These are phyloP conservation scores for Cynodonichthys magdalenae DNA, from an alignment of 2,797 vertebrate genomes.

Conservation along the genomic window DNA sequence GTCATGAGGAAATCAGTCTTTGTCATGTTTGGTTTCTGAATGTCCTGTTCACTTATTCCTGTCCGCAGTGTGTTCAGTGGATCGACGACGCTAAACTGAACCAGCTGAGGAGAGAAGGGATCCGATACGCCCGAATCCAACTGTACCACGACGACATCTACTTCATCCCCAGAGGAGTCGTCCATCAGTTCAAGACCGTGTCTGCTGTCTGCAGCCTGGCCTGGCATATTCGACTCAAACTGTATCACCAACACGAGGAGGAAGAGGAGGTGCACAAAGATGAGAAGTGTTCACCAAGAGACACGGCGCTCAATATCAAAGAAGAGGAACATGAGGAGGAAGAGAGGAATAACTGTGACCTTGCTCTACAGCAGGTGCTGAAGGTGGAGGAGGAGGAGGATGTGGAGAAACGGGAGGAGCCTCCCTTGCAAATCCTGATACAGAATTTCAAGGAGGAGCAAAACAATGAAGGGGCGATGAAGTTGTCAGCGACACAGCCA, in stretches of 20 bases:
- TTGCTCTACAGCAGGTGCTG: slow-evolving; percentile 22
- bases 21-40: slow-evolving; percentile 4
- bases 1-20: neutral
- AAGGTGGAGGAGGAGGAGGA: slow-evolving; percentile 55
- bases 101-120: slow-evolving; percentile 96
- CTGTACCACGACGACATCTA: slow-evolving; percentile 98
- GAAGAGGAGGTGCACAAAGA: slow-evolving; percentile 25
- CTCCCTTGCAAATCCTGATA: slow-evolving; percentile 17
- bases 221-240: slow-evolving; percentile 94
- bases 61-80: slow-evolving; percentile 85
- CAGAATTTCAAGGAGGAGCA: slow-evolving; percentile 54
- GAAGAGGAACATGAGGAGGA: slow-evolving; percentile 48
- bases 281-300: slow-evolving; percentile 17
- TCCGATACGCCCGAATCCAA: slow-evolving; percentile 96
- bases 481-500: slow-evolving; percentile 20
- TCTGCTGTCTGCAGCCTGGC: slow-evolving; percentile 97
- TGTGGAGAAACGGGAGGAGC: slow-evolving; percentile 19
- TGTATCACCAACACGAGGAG: slow-evolving; percentile 82
- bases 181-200: slow-evolving; percentile 99
- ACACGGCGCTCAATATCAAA: slow-evolving; percentile 48
- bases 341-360: slow-evolving; percentile 29
- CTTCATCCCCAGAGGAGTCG: slow-evolving; percentile 97
- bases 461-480: slow-evolving; percentile 34
- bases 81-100: slow-evolving; percentile 99
- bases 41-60: slow-evolving; percentile 14